phyloP scores from a whole-genome alignment of 2,888 invertebrate species.

The Ophioninae sp. region DNA sequence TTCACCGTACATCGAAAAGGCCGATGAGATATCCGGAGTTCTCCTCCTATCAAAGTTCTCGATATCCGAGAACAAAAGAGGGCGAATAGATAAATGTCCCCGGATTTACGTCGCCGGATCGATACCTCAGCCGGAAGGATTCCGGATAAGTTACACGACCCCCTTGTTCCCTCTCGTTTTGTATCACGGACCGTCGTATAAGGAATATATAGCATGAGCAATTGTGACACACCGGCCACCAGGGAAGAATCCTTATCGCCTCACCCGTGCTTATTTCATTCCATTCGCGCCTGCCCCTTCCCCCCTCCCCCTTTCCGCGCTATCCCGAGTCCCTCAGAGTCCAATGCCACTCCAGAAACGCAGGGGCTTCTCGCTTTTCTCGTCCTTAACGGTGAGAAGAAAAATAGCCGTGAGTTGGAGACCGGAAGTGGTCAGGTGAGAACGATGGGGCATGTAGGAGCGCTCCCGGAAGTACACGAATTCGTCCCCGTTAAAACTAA shows the following conservation, averaged over 20 bases:
- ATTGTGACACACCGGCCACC: constrained; percentile 55
- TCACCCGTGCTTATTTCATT: constrained; percentile 26
- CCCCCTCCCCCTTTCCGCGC: no score
- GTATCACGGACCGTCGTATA: background rate
- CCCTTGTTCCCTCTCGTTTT: constrained; percentile 1
- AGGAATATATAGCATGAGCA: constrained; percentile 22
- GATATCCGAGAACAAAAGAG: constrained; percentile 48
- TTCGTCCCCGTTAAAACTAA: background rate
- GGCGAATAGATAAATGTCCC: constrained; percentile 33
- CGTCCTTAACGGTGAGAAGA: constrained; percentile 13
- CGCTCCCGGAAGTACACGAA: background rate
- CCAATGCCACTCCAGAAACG: constrained; percentile 21
- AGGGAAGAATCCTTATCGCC: constrained; percentile 57
- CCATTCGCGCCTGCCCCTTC: constrained; percentile 17
- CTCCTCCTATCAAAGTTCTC: constrained; percentile 16
- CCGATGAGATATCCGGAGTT: background rate
- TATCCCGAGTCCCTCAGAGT: constrained; percentile 18
- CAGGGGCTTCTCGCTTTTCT: constrained; percentile 6
- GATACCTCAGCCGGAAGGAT: constrained; percentile 52
- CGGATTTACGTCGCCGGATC: constrained; percentile 50
- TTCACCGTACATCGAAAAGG: background rate
- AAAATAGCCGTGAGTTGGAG: constrained; percentile 26
- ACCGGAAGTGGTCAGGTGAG: constrained; percentile 26
- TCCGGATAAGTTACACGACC: constrained; percentile 52
- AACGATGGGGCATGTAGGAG: background rate